A percentile compares a stretch with the other conserved stretches of the same genome.
Conservation (phyloP, 2,888 invertebrate genomes). For the Cosmia pyralina region DNA sequence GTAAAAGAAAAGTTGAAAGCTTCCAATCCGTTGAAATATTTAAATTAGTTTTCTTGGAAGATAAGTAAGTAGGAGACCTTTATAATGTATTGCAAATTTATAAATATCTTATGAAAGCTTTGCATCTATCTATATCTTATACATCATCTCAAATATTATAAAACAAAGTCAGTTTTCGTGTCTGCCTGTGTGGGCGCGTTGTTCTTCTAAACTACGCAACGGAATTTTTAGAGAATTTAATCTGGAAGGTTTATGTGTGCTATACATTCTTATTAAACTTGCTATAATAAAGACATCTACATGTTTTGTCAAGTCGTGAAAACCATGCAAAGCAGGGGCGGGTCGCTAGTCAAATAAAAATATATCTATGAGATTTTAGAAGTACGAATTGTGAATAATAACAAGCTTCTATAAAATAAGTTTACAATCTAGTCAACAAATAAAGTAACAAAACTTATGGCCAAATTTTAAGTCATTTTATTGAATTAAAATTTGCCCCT, state of each 20-base stretch:
- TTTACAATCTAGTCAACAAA: not conserved
- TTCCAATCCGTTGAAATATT: conserved; percentile 11
- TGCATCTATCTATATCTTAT: too few species aligned
- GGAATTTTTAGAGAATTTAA: too few species aligned
- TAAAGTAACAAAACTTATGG: not conserved
- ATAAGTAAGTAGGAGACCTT: not conserved
- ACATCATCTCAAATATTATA: too few species aligned
- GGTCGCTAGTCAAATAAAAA: not conserved
- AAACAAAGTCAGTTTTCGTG: too few species aligned
- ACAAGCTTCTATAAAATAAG: not conserved
- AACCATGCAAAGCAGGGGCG: too few species aligned
- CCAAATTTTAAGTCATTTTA: not conserved
- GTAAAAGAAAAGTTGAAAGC: not conserved
- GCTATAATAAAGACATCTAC: too few species aligned
- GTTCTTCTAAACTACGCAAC: too few species aligned
- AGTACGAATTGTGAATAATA: conserved; percentile 9
- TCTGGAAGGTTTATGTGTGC: too few species aligned
- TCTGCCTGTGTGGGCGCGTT: too few species aligned
- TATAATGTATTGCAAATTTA: conserved; percentile 4
- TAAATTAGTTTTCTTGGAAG: conserved; percentile 9
- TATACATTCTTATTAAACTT: too few species aligned
- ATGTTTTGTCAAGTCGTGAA: too few species aligned
- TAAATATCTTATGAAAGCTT: not conserved
- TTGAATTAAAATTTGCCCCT: too few species aligned
- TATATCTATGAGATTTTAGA: not conserved